Evolutionary conservation across 2,113 vertebrate genomes (phyloP), one percentile per base, ranked within the genome.

Genomic region (Ia io): DNA sequence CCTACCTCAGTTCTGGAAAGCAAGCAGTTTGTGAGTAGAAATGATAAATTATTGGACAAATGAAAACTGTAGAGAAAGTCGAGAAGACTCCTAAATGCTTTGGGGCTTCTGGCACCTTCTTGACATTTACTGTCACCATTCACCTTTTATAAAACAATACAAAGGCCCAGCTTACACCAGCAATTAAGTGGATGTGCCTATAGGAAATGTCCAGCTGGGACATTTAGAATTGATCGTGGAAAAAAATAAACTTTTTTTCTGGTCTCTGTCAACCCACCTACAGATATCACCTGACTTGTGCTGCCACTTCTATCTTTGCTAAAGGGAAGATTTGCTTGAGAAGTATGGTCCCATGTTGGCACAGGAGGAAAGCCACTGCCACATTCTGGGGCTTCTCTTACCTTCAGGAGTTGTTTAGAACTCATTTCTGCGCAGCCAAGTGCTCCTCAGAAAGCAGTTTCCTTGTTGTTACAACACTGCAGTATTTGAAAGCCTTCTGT

Each of bases 391-490:
- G 73, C 32, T 79, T 53, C 47, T 87, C 67, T 76, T 88, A 47
- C 32, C 87, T 59, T 44, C 47, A 92, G 82, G 92, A 95, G 91
- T 4, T 1, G 77, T 11, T 87, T n/a, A 89, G 91, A 82, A 4
- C 11, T 25, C 20, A 93, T 42, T 23, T 91, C 84, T 77, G 28
- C 40, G 22, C 9, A 86, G 73, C 78, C 77, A 28, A 74, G 5
- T 61, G 14, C 88, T 93, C 16, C 96, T 95, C 91, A 35, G 93
- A 85, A 90, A 56, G 84, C 4, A n/a, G 28, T 8, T 91, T 86
- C 32, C 83, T 92, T 95, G 80, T 79, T 93, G 85, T 91, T 95
- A 53, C 69, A 79, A 65, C 30, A 63, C 83, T 59, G 53, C 37
- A n/a, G 86, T 28, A 16, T 22, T 56, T 22, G 35, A 79, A 95